Evolutionary conservation across 1,140 invertebrate genomes (phyloP).

Genomic region (Euwallacea similis): DNA sequence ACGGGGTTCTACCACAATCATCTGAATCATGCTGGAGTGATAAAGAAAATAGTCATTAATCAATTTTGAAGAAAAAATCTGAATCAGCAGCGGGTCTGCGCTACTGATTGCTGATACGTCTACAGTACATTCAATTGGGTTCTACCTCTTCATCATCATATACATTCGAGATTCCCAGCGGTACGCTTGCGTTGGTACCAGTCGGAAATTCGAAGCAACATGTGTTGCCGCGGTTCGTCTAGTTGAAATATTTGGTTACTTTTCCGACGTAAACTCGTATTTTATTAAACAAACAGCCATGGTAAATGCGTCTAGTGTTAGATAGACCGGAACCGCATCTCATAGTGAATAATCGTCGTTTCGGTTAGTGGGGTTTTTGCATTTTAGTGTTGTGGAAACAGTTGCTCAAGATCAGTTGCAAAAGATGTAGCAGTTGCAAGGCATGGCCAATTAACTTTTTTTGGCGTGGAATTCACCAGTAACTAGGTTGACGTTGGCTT

Average conservation of each 20-base stretch:
- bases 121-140: neutral
- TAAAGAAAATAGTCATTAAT: too few relatives aligned
- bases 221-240: slow-evolving; percentile 7
- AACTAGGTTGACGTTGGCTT: neutral
- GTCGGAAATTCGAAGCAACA: slow-evolving; percentile 26
- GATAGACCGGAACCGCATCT: slow-evolving; percentile 9
- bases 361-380: neutral
- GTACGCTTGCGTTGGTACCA: slow-evolving; percentile 25
- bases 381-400: slow-evolving; percentile 4
- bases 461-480: neutral
- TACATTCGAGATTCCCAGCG: slow-evolving; percentile 16
- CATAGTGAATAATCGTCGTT: slow-evolving; percentile 12
- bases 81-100: neutral
- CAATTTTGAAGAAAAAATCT: too few relatives aligned
- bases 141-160: slow-evolving; percentile 7
- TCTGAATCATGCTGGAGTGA: too few relatives aligned
- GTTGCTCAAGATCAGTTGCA: slow-evolving; percentile 19
- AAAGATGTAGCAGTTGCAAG: slow-evolving; percentile 21
- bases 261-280: slow-evolving; percentile 7
- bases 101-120: neutral
- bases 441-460: slow-evolving; percentile 6
- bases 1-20: too few relatives aligned
- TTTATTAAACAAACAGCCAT: slow-evolving; percentile 19
- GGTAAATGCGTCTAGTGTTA: neutral
- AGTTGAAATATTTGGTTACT: slow-evolving; percentile 10